Evolutionary conservation across 2,113 vertebrate species (phyloP).

Genomic region (Microtus montanus): DNA sequence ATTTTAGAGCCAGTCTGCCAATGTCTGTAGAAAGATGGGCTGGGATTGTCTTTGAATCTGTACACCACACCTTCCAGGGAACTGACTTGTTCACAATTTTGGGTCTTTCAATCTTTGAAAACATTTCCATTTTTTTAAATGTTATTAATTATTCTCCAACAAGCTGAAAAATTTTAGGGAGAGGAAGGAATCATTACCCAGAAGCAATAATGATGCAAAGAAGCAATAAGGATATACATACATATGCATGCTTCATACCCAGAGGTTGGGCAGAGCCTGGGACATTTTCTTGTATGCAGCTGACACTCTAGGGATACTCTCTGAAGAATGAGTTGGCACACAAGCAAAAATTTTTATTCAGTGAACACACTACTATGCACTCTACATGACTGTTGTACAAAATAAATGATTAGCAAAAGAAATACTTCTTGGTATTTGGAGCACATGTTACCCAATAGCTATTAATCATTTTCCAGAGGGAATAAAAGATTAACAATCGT

Average conservation of each 20-base stretch:
- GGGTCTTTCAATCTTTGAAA: neutral
- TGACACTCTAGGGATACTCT: neutral
- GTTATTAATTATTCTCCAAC: constrained; percentile 29
- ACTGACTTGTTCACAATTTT: neutral
- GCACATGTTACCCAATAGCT: neutral
- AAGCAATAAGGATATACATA: neutral
- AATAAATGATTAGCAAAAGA: constrained; percentile 6
- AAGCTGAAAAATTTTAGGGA: neutral
- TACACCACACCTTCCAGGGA: neutral
- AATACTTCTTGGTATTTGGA: neutral
- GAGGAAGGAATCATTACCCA: neutral
- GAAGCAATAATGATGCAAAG: neutral
- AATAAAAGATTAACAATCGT: constrained; percentile 7
- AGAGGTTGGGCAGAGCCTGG: neutral
- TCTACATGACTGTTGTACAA: neutral
- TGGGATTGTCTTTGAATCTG: neutral
- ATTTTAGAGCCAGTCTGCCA: constrained; percentile 26
- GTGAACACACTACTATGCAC: neutral
- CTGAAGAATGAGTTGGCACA: neutral
- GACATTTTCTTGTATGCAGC: neutral
- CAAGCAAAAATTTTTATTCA: constrained; percentile 3
- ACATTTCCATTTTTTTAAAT: constrained; percentile 28
- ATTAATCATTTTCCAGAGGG: constrained; percentile 36
- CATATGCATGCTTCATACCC: neutral
- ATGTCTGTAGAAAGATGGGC: neutral